A percentile compares a stretch with the other conserved stretches of the same genome.
Evolutionary conservation across 2,888 invertebrate genomes (phyloP).

Genomic region (Enoplolaimus lenunculus): DNA sequence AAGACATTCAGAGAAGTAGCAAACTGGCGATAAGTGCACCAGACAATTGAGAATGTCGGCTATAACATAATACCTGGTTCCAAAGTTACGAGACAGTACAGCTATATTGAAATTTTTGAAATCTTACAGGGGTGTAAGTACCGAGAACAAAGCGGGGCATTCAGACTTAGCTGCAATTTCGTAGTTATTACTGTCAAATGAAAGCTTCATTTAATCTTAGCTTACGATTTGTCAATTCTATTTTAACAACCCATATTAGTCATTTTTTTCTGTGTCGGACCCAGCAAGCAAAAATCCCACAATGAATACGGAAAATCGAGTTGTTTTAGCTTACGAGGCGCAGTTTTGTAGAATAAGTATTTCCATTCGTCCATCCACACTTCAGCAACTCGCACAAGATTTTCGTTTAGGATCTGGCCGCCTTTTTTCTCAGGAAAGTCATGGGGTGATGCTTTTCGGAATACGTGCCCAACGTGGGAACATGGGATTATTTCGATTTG

Average conservation of each 20-base stretch:
- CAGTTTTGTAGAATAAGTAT: conserved; percentile 39
- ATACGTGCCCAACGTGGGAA: conserved; percentile 41
- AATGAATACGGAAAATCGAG: not conserved
- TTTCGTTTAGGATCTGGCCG: conserved; percentile 44
- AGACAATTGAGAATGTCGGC: too few relatives aligned
- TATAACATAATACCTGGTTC: too few relatives aligned
- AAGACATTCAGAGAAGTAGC: too few relatives aligned
- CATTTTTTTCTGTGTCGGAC: too few relatives aligned
- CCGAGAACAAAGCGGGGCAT: too few relatives aligned
- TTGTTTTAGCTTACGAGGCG: conserved; percentile 33
- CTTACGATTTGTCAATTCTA: not conserved
- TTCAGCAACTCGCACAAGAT: conserved; percentile 45
- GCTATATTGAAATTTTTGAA: too few relatives aligned
- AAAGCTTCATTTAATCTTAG: not conserved
- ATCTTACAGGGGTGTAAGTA: too few relatives aligned
- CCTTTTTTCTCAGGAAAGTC: conserved; percentile 46
- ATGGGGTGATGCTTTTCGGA: conserved; percentile 45
- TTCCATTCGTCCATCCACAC: conserved; percentile 50
- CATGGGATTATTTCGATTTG: conserved; percentile 38
- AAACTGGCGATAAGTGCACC: too few relatives aligned
- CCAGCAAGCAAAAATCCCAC: not conserved
- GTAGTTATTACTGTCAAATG: not conserved
- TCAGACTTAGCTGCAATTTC: too few relatives aligned
- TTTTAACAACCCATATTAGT: too few relatives aligned
- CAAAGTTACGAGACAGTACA: too few relatives aligned